Conservation (phyloP, 2,797 vertebrate species). For the Malacoctenus gilli region DNA sequence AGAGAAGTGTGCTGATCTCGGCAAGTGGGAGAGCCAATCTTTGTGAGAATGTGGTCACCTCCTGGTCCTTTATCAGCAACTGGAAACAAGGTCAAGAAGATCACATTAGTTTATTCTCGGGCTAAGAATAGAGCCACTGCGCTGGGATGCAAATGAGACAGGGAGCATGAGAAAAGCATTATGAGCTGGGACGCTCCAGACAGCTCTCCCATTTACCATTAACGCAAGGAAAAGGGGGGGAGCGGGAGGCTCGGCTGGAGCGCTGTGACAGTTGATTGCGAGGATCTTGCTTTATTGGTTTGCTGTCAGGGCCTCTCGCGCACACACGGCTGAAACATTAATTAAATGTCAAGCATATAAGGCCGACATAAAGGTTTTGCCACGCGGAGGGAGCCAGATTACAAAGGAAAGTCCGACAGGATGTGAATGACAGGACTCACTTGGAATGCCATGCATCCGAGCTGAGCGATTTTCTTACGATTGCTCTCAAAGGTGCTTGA, state of each 20-base stretch:
- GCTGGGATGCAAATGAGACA: conserved; percentile 54
- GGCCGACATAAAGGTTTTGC: conserved; percentile 43
- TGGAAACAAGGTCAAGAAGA: conserved; percentile 63
- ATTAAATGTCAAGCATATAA: conserved; percentile 69
- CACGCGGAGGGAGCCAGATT: conserved; percentile 46
- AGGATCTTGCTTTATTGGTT: conserved; percentile 56
- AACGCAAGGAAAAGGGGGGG: conserved; percentile 29
- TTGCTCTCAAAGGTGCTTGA: conserved; percentile 21
- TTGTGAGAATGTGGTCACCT: conserved; percentile 66
- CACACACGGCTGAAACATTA: conserved; percentile 63
- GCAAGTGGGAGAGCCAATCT: conserved; percentile 47
- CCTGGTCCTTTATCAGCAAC: conserved; percentile 43
- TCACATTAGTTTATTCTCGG: conserved; percentile 44
- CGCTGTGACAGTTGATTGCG: conserved; percentile 56
- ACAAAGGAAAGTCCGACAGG: conserved; percentile 46
- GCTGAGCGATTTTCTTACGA: conserved; percentile 23
- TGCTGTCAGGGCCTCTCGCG: conserved; percentile 56
- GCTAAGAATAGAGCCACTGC: conserved; percentile 38
- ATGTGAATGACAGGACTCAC: conserved; percentile 53
- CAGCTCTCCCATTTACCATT: conserved; percentile 35
- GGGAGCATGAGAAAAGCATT: conserved; percentile 31
- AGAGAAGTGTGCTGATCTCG: conserved; percentile 58
- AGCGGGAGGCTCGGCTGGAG: conserved; percentile 26
- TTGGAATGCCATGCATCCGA: conserved; percentile 26
- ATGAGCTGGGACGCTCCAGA: conserved; percentile 25